Evolutionary conservation across 2,888 invertebrate genomes (phyloP).

Genomic region (Xanthorhoe spadicearia): DNA sequence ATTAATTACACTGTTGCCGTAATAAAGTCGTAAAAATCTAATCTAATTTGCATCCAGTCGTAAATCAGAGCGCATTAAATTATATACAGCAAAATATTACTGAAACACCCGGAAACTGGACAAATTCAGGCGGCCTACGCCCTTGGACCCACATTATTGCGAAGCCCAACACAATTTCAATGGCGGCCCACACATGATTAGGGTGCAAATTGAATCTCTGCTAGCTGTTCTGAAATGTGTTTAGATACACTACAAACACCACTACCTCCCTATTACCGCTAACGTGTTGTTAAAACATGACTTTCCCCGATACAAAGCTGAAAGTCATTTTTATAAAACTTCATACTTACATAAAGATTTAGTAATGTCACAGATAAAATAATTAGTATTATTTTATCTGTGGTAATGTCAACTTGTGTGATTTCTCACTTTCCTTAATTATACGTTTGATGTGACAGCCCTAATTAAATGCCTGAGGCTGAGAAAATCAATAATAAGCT

Average conservation of each 20-base stretch:
- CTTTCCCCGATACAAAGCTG: background rate
- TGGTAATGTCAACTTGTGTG: no score
- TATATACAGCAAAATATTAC: slow-evolving; percentile 51
- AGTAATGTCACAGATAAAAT: no score
- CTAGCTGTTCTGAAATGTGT: slow-evolving; percentile 20
- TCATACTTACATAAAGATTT: no score
- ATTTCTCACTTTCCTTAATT: slow-evolving; percentile 2
- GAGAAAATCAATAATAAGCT: slow-evolving; percentile 52
- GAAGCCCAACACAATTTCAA: slow-evolving; percentile 57
- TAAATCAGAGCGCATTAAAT: slow-evolving; percentile 51
- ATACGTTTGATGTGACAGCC: slow-evolving; percentile 6
- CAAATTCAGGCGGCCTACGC: slow-evolving; percentile 51
- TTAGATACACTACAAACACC: slow-evolving; percentile 13
- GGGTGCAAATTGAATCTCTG: slow-evolving; percentile 56
- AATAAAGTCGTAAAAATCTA: slow-evolving; percentile 52
- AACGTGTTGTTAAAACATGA: background rate
- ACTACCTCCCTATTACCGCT: background rate
- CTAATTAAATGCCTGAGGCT: slow-evolving; percentile 30
- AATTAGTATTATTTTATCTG: no score
- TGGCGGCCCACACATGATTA: slow-evolving; percentile 61
- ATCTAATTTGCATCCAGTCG: slow-evolving; percentile 46
- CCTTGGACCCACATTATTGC: slow-evolving; percentile 44
- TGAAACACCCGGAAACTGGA: slow-evolving; percentile 53
- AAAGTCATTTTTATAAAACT: background rate
- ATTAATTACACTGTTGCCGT: slow-evolving; percentile 46